Conservation (phyloP, 1,140 invertebrate species). For the Drosophila virilis region DNA sequence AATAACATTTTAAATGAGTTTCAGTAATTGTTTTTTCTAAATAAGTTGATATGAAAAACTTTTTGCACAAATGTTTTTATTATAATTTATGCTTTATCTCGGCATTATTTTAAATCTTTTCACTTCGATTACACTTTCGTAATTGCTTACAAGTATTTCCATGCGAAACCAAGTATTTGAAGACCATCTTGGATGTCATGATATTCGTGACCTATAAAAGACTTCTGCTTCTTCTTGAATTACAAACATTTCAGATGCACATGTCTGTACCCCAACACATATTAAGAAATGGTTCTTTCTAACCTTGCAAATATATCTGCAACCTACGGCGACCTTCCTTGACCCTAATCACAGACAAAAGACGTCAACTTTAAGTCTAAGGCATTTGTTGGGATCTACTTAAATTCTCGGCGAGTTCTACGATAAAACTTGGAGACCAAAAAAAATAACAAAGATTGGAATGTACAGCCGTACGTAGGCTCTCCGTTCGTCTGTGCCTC, state of each 20-base stretch:
- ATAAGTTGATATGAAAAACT: no score
- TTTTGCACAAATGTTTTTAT: no score
- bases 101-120: no score
- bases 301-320: neutral
- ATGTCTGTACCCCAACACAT: no score
- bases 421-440: slow-evolving; percentile 1
- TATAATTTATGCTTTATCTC: no score
- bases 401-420: neutral
- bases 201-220: neutral
- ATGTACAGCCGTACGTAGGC: neutral
- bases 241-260: neutral
- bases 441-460: slow-evolving; percentile 8
- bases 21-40: no score
- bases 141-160: neutral
- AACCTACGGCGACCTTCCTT: slow-evolving; percentile 30
- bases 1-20: no score
- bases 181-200: neutral
- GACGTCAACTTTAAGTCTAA: neutral
- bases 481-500: slow-evolving; percentile 17
- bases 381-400: no score
- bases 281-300: no score
- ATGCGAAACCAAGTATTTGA: neutral
- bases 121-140: no score
- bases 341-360: slow-evolving; percentile 6
- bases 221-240: neutral